These are phyloP conservation scores for Lasioglossum figueresi DNA, from an alignment of 2,888 invertebrate genomes.

Conservation along the genomic window DNA sequence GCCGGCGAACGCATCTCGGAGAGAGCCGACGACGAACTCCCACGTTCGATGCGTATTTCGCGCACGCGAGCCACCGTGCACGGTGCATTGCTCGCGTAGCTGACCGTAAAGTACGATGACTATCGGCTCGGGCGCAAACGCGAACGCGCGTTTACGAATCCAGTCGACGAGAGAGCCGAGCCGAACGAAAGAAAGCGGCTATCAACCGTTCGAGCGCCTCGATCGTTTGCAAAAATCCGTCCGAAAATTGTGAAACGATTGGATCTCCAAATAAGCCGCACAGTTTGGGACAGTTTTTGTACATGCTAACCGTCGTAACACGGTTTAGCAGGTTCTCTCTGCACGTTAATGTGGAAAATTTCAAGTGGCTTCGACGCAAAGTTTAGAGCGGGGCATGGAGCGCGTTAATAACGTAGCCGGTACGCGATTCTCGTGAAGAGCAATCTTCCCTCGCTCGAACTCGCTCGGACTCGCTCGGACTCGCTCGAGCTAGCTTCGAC, in stretches of 20 bases:
- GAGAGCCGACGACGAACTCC: constrained; percentile 2
- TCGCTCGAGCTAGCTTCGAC: background rate
- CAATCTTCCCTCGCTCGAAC: constrained; percentile 48
- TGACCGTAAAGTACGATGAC: constrained; percentile 51
- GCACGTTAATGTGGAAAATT: too few relatives aligned
- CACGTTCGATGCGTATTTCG: constrained; percentile 51
- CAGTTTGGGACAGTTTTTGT: background rate
- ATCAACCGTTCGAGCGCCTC: constrained; percentile 67
- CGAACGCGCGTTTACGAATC: constrained; percentile 23
- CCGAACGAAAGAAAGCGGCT: constrained; percentile 72
- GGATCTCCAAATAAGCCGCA: background rate
- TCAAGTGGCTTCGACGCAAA: too few relatives aligned
- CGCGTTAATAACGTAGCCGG: constrained; percentile 64
- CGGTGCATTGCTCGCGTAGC: constrained; percentile 45
- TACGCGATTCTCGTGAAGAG: constrained; percentile 73
- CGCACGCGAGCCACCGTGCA: constrained; percentile 44
- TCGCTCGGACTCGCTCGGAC: constrained; percentile 16
- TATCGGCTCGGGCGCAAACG: constrained; percentile 28
- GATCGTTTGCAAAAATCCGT: background rate
- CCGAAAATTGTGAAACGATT: background rate
- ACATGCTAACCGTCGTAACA: too few relatives aligned
- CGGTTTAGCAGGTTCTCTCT: background rate
- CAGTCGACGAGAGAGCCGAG: constrained; percentile 54
- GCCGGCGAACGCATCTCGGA: background rate
- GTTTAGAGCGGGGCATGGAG: too few relatives aligned